Base-by-base conservation (phyloP, 2,888 invertebrate species). In the Leuctra nigra region DNA sequence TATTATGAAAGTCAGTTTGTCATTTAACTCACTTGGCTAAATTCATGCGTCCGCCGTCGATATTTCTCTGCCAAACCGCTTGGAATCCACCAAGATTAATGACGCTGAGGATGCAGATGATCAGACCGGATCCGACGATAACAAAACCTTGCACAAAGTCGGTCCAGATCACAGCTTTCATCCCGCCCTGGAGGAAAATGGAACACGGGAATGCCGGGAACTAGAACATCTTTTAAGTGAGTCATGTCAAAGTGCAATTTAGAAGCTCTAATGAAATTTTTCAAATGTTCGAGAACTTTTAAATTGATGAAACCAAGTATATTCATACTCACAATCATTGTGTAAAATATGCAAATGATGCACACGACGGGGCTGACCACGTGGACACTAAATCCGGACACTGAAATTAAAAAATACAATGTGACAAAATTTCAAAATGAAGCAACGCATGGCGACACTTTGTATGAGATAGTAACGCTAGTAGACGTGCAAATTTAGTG, bases 141-240 rank as follows among this genome's bases (percentile, higher is more conserved):
- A 83, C 77, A 7, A 78, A 70, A 47, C 82, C 79, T 56, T 84
- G 82, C 48, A 80, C 66, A 6, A 77, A 74, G 58, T 80, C 79
- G 2, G 84, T 80, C 73, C 83, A 82, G 1, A 85, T 80, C 4
- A 86, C 81, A 2, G 84, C 85, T 66, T 81, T 75, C 24, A 85
- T 68, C 6, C 84, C 84, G 41, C 78, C 69, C 72, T 73, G 29
- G 29, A 29, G 11, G 11, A 6, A 29, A 29, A 29, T 11, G 11
- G 11, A 7, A 29, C 7, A n/a, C n/a, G n/a, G n/a, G n/a, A n/a
- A n/a, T n/a, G n/a, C n/a, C n/a, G n/a, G n/a, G n/a, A n/a, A n/a
- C n/a, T n/a, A n/a, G n/a, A n/a, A 7, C 11, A 29, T 29, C 29
- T 6, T 11, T 29, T 29, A 6, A 29, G 7, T 29, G 11, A 29